A percentile compares a stretch with the other conserved stretches of the same genome.
Conservation (phyloP, 2,797 vertebrate species). For the Sebastiscus albofasciatus region DNA sequence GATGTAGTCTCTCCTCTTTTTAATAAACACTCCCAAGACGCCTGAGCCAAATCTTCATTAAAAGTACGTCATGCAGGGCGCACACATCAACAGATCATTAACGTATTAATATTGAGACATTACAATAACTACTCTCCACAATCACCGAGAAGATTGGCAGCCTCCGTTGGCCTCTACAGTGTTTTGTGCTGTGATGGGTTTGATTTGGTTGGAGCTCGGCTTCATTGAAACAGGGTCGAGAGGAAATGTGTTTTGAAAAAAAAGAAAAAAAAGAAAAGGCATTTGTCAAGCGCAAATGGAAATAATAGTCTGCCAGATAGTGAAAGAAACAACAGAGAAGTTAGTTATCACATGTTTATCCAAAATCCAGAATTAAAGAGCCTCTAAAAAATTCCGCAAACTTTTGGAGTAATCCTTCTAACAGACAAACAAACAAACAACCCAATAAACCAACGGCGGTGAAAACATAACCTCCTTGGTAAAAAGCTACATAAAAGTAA, state of each 20-base stretch:
- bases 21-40: constrained; percentile 31
- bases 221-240: not conserved
- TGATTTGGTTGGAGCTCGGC: not conserved
- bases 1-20: constrained; percentile 8
- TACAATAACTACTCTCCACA: constrained; percentile 19
- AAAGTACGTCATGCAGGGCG: constrained; percentile 23
- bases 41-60: constrained; percentile 43
- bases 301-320: not conserved
- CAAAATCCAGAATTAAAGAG: not conserved
- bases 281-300: not conserved
- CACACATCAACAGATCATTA: constrained; percentile 43
- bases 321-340: not conserved
- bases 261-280: not conserved
- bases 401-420: no score
- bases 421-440: no score
- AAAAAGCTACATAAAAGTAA: no score
- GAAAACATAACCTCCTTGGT: no score
- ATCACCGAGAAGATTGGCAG: constrained; percentile 21
- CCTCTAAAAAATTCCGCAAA: no score
- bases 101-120: constrained; percentile 40
- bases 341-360: not conserved
- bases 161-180: not conserved
- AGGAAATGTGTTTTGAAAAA: not conserved
- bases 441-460: no score
- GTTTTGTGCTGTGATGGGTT: not conserved